Percentiles rank a stretch among this genome's conserved stretches.
Conservation (phyloP, 2,113 vertebrate genomes). For the Catharus bicknelli region DNA sequence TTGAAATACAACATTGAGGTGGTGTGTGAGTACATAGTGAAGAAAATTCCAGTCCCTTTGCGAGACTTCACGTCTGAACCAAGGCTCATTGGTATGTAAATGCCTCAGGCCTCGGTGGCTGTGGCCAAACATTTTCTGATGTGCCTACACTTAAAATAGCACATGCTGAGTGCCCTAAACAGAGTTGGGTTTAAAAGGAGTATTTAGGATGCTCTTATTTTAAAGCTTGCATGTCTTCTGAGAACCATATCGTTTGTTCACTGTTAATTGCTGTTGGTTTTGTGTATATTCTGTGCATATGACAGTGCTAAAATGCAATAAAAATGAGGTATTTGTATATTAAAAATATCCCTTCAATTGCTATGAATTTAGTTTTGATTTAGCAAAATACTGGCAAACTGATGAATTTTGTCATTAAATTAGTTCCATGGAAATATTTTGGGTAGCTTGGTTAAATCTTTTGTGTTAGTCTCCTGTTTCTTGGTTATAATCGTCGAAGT, state of each 20-base stretch:
- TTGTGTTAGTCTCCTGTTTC: neutral
- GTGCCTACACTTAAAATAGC: neutral
- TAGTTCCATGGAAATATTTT: neutral
- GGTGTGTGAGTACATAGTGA: conserved; percentile 97
- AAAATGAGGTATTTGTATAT: neutral
- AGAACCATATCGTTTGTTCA: neutral
- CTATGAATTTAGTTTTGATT: neutral
- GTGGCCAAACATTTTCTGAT: neutral
- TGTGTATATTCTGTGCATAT: neutral
- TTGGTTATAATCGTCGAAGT: neutral
- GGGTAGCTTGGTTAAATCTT: neutral
- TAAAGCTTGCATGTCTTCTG: neutral
- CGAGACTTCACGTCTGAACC: conserved; percentile 97
- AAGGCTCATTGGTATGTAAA: conserved; percentile 89
- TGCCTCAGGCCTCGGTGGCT: neutral
- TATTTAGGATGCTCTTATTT: neutral
- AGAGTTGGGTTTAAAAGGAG: neutral
- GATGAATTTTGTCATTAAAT: neutral
- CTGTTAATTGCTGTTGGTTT: neutral
- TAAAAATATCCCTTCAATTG: neutral
- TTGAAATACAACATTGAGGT: conserved; percentile 99
- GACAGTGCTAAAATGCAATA: neutral
- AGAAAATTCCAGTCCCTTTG: conserved; percentile 94
- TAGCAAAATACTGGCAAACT: neutral
- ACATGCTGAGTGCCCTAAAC: neutral